Conservation (phyloP, 1,140 invertebrate genomes). For the Caerostris extrusa region DNA sequence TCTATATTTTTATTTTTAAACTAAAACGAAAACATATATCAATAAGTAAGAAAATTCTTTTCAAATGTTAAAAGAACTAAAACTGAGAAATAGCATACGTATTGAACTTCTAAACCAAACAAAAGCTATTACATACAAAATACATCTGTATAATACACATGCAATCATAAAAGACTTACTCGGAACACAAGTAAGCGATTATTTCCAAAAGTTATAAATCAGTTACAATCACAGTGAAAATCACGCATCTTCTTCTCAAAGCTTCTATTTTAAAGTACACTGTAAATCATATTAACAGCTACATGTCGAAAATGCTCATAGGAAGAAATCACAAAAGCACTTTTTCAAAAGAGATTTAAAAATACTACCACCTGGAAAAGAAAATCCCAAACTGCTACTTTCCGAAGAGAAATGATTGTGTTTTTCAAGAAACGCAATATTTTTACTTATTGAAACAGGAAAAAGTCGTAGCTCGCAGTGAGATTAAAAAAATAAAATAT, state of each 20-base stretch:
- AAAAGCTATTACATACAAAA: not conserved
- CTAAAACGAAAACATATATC: too few relatives aligned
- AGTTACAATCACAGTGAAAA: constrained; percentile 10
- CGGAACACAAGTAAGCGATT: not conserved
- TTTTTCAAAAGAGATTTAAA: not conserved
- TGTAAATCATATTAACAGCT: constrained; percentile 36
- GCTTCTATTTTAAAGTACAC: constrained; percentile 16
- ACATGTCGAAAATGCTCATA: constrained; percentile 23
- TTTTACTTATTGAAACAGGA: not conserved
- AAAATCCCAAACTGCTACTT: constrained; percentile 20
- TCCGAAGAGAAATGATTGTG: not conserved
- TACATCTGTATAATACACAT: not conserved
- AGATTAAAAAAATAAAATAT: too few relatives aligned
- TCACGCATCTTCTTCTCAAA: constrained; percentile 1
- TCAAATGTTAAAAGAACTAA: too few relatives aligned
- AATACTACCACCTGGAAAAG: constrained; percentile 11
- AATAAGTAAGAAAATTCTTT: too few relatives aligned
- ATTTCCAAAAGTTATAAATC: not conserved
- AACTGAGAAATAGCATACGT: too few relatives aligned
- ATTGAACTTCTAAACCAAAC: not conserved
- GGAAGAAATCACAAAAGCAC: constrained; percentile 20
- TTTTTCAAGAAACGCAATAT: not conserved
- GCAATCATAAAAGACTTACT: too few relatives aligned
- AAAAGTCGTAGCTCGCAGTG: not conserved
- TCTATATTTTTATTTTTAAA: too few relatives aligned